phyloP scores from a whole-genome alignment of 2,113 vertebrate genomes.

The Orthochromis indermauri region DNA sequence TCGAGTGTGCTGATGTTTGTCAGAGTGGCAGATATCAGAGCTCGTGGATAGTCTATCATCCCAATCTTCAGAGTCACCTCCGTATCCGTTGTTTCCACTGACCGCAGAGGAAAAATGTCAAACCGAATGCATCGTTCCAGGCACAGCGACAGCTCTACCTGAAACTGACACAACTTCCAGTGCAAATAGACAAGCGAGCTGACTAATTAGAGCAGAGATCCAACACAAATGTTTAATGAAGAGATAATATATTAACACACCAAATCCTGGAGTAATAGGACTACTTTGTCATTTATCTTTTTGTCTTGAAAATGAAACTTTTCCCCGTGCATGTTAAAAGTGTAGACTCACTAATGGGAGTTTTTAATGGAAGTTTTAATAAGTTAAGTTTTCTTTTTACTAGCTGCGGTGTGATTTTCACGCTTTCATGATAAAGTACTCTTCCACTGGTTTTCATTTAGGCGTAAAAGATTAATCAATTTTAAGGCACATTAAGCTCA shows the following conservation, averaged over 20 bases:
- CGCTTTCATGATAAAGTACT: conserved; percentile 20
- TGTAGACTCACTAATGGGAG: not conserved
- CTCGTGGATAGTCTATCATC: not conserved
- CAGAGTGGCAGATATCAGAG: not conserved
- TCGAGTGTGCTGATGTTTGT: conserved; percentile 25
- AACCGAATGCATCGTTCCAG: not conserved
- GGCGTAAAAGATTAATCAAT: conserved; percentile 40
- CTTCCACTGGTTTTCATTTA: conserved; percentile 26
- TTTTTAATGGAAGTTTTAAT: conserved; percentile 20
- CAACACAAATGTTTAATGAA: conserved; percentile 41
- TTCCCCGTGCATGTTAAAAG: not conserved
- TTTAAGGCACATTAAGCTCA: conserved; percentile 53
- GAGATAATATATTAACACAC: not conserved
- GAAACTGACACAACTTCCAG: not conserved
- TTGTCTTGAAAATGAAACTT: not conserved
- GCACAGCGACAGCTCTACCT: not conserved
- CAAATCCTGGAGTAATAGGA: not conserved
- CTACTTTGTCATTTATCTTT: conserved; percentile 3
- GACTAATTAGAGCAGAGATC: conserved; percentile 33
- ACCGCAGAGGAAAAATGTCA: not conserved
- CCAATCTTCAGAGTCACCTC: not conserved
- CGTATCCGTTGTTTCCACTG: not conserved
- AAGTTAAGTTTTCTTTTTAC: conserved; percentile 6
- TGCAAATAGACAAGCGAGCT: not conserved
- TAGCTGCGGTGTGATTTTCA: not conserved